Evolutionary conservation across 2,113 vertebrate genomes (phyloP).

Genomic region (Dasypus novemcinctus): DNA sequence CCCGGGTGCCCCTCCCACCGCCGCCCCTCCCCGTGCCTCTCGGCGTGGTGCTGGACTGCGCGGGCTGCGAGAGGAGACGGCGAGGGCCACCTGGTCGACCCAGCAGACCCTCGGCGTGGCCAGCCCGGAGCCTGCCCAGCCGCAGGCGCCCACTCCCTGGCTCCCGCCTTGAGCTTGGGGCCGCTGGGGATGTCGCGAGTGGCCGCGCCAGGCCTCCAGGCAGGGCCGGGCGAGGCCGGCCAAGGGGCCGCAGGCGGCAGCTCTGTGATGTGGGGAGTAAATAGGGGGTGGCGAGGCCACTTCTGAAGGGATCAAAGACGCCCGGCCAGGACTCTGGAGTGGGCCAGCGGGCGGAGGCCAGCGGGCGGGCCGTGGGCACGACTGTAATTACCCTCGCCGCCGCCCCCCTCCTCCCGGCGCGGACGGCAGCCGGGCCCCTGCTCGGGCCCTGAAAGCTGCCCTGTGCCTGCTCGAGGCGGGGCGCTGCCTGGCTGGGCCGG

Average conservation of each 20-base stretch:
- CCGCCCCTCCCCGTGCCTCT: no score
- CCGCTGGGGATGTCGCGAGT: background rate
- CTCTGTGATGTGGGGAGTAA: conserved; percentile 37
- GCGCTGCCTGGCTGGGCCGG: background rate
- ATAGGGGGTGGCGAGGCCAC: background rate
- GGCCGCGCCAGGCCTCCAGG: background rate
- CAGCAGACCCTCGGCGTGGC: no score
- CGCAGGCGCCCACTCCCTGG: background rate
- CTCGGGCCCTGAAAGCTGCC: fast-evolving
- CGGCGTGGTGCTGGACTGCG: no score
- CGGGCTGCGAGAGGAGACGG: no score
- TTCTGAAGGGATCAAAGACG: background rate
- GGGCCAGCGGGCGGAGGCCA: background rate
- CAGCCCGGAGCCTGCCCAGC: background rate
- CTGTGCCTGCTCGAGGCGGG: background rate
- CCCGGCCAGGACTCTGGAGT: background rate
- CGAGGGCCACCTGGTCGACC: no score
- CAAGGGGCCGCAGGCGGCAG: no score
- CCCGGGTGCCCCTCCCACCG: no score
- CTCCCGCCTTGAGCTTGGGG: background rate
- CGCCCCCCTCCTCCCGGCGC: background rate
- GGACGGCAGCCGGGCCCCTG: background rate
- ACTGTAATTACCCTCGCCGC: background rate
- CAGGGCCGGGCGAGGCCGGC: background rate
- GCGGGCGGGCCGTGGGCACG: background rate